Percentiles rank a stretch among this genome's conserved stretches.
These are phyloP conservation scores for Lepus europaeus DNA, from an alignment of 2,113 vertebrate species.

Conservation along the genomic window DNA sequence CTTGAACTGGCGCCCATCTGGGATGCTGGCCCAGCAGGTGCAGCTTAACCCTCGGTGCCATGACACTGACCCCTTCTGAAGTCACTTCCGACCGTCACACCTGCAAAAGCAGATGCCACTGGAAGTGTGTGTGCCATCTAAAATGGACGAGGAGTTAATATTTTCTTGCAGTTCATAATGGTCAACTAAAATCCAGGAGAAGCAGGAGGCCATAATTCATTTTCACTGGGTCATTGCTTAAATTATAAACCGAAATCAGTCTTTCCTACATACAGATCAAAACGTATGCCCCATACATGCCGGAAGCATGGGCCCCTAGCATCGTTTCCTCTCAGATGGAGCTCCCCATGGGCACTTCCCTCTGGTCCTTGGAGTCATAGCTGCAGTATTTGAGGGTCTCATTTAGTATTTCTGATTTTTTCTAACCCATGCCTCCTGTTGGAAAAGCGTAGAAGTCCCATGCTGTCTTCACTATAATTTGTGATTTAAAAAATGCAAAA, in stretches of 20 bases:
- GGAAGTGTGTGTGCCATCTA: not conserved
- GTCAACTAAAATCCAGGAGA: conserved; percentile 50
- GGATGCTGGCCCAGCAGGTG: too few relatives aligned
- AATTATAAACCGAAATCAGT: conserved; percentile 44
- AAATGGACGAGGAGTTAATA: not conserved
- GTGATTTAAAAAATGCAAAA: conserved; percentile 48
- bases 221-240: conserved; percentile 46
- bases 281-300: not conserved
- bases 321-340: not conserved
- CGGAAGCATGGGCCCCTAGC: not conserved
- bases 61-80: not conserved
- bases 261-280: conserved; percentile 35
- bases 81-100: not conserved
- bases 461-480: conserved; percentile 34
- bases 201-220: not conserved
- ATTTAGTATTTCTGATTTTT: conserved; percentile 27
- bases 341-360: too few relatives aligned
- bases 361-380: not conserved
- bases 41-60: too few relatives aligned
- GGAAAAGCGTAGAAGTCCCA: conserved; percentile 28
- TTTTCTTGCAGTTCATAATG: conserved; percentile 6
- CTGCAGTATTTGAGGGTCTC: conserved; percentile 42
- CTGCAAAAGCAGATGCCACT: conserved; percentile 24
- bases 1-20: too few relatives aligned
- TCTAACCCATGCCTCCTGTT: not conserved